Evolutionary conservation across 2,113 vertebrate species (phyloP).

Genomic region (Osmerus mordax): DNA sequence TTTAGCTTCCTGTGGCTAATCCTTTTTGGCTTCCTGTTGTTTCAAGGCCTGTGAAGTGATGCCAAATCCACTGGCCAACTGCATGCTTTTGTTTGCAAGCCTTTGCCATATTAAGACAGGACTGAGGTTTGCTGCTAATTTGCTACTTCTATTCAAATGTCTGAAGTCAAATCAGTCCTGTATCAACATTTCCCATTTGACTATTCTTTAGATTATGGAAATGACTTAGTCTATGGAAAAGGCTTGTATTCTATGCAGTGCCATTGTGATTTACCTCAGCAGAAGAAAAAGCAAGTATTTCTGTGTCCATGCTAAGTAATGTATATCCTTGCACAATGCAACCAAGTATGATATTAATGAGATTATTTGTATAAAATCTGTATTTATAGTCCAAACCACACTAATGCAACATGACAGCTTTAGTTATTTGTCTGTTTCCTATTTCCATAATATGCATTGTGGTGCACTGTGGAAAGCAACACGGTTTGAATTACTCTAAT

Average conservation of each 20-base stretch:
- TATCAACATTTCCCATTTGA: no score
- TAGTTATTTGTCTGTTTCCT: conserved; percentile 29
- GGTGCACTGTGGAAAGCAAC: conserved; percentile 18
- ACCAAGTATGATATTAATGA: neutral
- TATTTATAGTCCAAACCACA: conserved; percentile 6
- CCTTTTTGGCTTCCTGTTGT: conserved; percentile 43
- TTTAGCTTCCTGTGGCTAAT: conserved; percentile 56
- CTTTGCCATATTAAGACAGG: conserved; percentile 10
- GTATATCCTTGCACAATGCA: neutral
- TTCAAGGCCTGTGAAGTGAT: conserved; percentile 52
- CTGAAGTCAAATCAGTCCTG: neutral
- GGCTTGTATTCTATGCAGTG: no score
- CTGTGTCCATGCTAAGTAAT: no score
- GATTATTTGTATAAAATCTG: conserved; percentile 15
- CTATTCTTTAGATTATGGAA: no score
- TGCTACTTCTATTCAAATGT: conserved; percentile 5
- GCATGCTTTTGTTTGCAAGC: conserved; percentile 12
- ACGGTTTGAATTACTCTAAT: conserved; percentile 33
- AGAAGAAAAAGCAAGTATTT: no score
- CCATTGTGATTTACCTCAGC: no score
- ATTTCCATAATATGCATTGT: conserved; percentile 22
- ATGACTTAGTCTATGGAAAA: no score
- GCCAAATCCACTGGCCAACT: conserved; percentile 17
- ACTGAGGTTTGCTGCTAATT: conserved; percentile 25
- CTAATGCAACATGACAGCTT: conserved; percentile 5